Conservation (phyloP, 2,888 invertebrate species). For the Athalia cordata region DNA sequence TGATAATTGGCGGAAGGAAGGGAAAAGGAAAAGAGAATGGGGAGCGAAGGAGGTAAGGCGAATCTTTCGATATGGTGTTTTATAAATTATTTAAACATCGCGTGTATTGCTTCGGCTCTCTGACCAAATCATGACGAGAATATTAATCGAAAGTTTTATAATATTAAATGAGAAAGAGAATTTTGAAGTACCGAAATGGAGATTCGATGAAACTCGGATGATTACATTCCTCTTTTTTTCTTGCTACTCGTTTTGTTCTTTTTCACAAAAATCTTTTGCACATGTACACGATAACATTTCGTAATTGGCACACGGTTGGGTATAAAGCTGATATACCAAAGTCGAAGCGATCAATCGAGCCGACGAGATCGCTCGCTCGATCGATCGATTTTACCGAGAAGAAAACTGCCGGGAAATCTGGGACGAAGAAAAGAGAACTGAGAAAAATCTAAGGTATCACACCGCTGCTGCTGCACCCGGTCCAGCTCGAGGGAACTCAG, state of each 20-base stretch:
- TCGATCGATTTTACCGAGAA: slow-evolving; percentile 5
- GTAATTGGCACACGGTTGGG: slow-evolving; percentile 24
- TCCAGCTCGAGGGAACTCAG: too few relatives aligned
- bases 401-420: background rate
- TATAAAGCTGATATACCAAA: too few relatives aligned
- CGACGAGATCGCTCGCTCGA: slow-evolving; percentile 7
- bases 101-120: background rate
- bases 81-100: slow-evolving; percentile 24
- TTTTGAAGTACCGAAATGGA: background rate
- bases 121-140: slow-evolving; percentile 24
- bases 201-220: slow-evolving; percentile 14
- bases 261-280: slow-evolving; percentile 4
- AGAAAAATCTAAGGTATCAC: too few relatives aligned
- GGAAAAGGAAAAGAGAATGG: background rate
- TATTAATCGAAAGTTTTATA: slow-evolving; percentile 19
- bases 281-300: slow-evolving; percentile 38
- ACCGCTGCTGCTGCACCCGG: too few relatives aligned
- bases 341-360: slow-evolving; percentile 38
- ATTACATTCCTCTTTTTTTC: background rate
- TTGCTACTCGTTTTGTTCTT: too few relatives aligned
- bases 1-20: slow-evolving; percentile 62
- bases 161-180: too few relatives aligned
- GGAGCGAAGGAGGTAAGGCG: slow-evolving; percentile 43
- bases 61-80: slow-evolving; percentile 34
- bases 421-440: background rate